Evolutionary conservation across 2,888 invertebrate genomes (phyloP), one percentile per base, ranked within the genome.

Genomic region (Ochropacha duplaris): DNA sequence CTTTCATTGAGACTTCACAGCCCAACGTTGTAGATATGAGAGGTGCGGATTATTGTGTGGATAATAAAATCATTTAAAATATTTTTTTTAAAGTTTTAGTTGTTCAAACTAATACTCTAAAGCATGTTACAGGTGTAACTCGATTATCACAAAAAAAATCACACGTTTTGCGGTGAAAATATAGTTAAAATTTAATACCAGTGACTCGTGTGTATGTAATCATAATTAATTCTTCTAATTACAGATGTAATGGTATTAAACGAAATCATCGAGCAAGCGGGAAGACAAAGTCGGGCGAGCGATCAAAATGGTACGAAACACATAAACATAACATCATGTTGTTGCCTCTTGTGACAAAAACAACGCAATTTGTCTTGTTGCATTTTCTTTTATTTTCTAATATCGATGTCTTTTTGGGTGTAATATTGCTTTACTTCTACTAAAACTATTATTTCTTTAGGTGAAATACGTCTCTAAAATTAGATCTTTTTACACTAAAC

Each of bases 171-270:
- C n/a, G n/a, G n/a, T n/a, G n/a, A n/a, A n/a, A n/a, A n/a, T n/a
- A n/a, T n/a, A n/a, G n/a, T n/a, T n/a, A n/a, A n/a, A n/a, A n/a
- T n/a, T n/a, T n/a, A n/a, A n/a, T n/a, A n/a, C n/a, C n/a, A n/a
- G 8, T 28, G 9, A 28, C 8, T 28, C 8, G 8, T 28, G 11
- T 31, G 31, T 31, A 31, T n/a, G 4, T 9, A 3, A n/a, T 6
- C 4, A 36, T n/a, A 36, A n/a, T 36, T 8, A 9, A 44, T 44
- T 49, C 12, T 31, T 60, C 54, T 19, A 55, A 65, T 88, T 94
- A 56, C 94, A 99, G 99, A 99, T 94, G 98, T 99, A 65, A 98
- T 98, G 98, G 98, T 98, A 76, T 94, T 99, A 79, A 98, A 98
- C 86, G 98, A 99, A 88, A 98, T 99, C 79, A 98, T 99, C 76